Conservation (phyloP, 2,797 vertebrate genomes). For the Schizopygopsis malacanthus region DNA sequence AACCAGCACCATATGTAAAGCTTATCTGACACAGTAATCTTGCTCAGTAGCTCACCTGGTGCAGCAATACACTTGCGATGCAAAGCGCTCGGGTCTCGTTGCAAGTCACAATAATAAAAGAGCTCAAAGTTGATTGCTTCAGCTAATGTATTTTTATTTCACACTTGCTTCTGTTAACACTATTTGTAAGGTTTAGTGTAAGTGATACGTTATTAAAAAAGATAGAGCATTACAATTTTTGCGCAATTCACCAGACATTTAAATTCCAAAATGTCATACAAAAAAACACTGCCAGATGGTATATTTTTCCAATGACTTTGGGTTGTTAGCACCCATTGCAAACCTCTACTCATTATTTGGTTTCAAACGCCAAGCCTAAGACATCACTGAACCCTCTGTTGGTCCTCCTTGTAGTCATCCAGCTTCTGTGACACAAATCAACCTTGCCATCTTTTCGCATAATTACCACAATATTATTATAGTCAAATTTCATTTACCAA, state of each 20-base stretch:
- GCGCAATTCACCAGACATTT: background rate
- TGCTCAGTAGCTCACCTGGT: background rate
- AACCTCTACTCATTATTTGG: background rate
- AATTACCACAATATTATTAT: constrained; percentile 16
- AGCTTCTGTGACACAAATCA: constrained; percentile 13
- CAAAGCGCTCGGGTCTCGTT: background rate
- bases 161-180: background rate
- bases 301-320: background rate
- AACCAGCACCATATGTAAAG: background rate
- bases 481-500: constrained; percentile 38
- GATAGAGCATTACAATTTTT: background rate
- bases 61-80: background rate
- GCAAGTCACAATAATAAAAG: background rate
- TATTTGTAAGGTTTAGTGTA: background rate
- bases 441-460: background rate
- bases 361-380: background rate
- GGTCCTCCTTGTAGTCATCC: background rate
- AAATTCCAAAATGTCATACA: background rate
- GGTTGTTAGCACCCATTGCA: background rate
- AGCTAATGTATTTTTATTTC: background rate
- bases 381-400: background rate
- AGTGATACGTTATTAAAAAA: background rate
- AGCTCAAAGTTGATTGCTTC: background rate
- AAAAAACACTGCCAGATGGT: background rate
- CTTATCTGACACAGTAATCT: constrained; percentile 1